phyloP scores from a whole-genome alignment of 2,113 vertebrate genomes.

The Cololabis saira region DNA sequence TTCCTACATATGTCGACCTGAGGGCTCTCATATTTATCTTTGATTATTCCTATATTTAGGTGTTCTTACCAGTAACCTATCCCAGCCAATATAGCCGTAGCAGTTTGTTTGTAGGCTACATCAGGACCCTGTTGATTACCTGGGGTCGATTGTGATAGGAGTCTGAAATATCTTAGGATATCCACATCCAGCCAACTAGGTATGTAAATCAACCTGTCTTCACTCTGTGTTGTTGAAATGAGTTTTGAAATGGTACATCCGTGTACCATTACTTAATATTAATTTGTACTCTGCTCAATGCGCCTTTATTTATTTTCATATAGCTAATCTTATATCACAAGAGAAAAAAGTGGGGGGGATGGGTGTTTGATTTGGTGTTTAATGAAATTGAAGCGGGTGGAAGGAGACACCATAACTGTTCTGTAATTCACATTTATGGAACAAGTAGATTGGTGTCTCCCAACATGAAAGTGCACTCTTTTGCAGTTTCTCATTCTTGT shows the following conservation, averaged over 20 bases:
- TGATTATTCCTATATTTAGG: constrained; percentile 85
- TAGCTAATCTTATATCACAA: constrained; percentile 62
- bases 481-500: constrained; percentile 51
- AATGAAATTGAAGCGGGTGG: constrained; percentile 49
- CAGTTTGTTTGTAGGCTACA: constrained; percentile 83
- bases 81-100: constrained; percentile 83
- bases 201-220: constrained; percentile 85
- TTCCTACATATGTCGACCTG: constrained; percentile 70
- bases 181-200: constrained; percentile 83
- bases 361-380: constrained; percentile 41
- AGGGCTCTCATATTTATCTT: constrained; percentile 78
- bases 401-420: constrained; percentile 53
- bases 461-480: neutral
- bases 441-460: constrained; percentile 49
- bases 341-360: constrained; percentile 15
- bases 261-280: constrained; percentile 60
- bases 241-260: constrained; percentile 64
- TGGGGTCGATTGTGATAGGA: constrained; percentile 84
- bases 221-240: constrained; percentile 80
- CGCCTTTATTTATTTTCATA: constrained; percentile 29
- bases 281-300: constrained; percentile 33
- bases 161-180: constrained; percentile 86
- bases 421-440: constrained; percentile 48
- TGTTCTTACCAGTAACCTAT: constrained; percentile 82
- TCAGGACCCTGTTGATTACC: constrained; percentile 83